Evolutionary conservation across 2,888 invertebrate genomes (phyloP), one percentile per base, ranked within the genome.

Genomic region (Spilarctia lutea): DNA sequence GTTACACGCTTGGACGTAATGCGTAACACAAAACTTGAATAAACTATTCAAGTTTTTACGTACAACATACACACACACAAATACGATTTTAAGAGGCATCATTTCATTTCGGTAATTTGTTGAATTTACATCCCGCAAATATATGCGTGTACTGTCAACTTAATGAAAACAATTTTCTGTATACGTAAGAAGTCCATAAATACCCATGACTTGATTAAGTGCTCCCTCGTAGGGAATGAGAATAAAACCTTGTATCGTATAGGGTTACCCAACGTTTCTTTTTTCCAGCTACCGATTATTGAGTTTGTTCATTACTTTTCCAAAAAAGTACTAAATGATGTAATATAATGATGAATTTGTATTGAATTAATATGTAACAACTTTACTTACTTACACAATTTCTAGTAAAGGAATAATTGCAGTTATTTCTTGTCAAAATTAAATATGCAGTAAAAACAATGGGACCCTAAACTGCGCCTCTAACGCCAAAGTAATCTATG

Each of bases 121-220:
- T 27, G 30, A 45, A 30, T 30, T 68, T 30, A 16, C 30, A 13
- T 42, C 20, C 16, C n/a, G 42, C 27, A 27, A 66, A 67, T 66
- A 67, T 67, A 67, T 67, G 66, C 42, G 13, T 67, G 65, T 65
- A 65, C 27, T 20, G 45, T 67, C 67, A 27, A 72, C 68, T 68
- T 65, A 75, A 65, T 20, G 56, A 68, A 79, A 82, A 84, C 76
- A 74, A 79, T 79, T 70, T 74, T 76, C 71, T 71, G 72, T 72
- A 72, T 70, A 67, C 69, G 74, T 66, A 77, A 76, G 72, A 75
- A 75, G 73, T 73, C 65, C 75, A 63, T 68, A 71, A 76, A 78
- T 78, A 84, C 79, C 80, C 80, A 79, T 80, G 84, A 83, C 85
- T 83, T 83, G 83, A 83, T 83, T 76, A 82, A 83, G 84, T 77